Base-by-base conservation (phyloP, 2,888 invertebrate species). In the Eubasilissa splendida region DNA sequence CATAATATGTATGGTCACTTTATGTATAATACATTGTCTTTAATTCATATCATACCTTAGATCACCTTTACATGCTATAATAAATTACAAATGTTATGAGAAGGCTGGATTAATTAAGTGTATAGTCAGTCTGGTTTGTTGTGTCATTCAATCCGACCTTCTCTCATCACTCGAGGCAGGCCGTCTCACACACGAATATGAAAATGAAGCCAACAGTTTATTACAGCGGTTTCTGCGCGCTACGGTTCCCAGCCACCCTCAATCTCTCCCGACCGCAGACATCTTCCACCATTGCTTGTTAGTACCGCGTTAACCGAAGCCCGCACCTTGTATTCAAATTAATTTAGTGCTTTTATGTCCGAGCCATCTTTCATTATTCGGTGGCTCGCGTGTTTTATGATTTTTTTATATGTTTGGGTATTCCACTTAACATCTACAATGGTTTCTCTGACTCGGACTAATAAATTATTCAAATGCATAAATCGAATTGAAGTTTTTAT, bases 181-280 rank as follows among this genome's bases (percentile, higher is more conserved):
- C 50, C 52, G 33, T 50, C 52, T 53, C 52, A 53, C 52, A 50
- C 52, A 50, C 68, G 68, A 68, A 68, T 42, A 68, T 50, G 33
- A 14, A 52, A 68, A 68, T 68, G 52, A 68, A 68, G n/a, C 52
- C n/a, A 68, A 68, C 68, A 68, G 68, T 68, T 68, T 68, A 68
- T 68, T 50, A 14, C 68, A n/a, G 68, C 50, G 52, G 52, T 52
- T 50, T 52, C n/a, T 14, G 33, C 12, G 33, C 7, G 14, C 12
- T 31, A 2, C 33, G 63, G 31, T 63, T 42, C 33, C 63, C 63
- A 63, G 33, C 31, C 33, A 31, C 42, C 63, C 63, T 12, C 33
- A 31, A 42, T 63, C 63, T 33, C 33, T 33, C 22, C 63, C 31
- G 63, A 63, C 63, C 63, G 63, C 63, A 63, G 63, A 12, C 63